Percentiles rank a stretch among this genome's conserved stretches.
Conservation (phyloP, 2,797 vertebrate genomes). For the Miichthys miiuy region DNA sequence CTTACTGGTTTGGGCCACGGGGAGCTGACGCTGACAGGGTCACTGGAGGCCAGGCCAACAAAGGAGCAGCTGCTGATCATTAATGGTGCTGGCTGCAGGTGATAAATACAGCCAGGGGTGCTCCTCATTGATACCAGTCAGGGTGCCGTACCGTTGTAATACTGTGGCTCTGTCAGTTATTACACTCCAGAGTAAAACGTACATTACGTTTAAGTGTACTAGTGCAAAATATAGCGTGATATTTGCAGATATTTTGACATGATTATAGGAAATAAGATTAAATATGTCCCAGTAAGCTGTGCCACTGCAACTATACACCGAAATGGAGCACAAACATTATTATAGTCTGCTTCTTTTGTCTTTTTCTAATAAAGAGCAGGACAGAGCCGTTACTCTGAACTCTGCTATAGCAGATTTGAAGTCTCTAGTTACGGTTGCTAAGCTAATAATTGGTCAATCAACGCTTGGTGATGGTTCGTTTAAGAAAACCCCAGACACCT, state of each 20-base stretch:
- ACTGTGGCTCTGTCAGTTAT: not conserved
- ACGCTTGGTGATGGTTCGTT: too few species aligned
- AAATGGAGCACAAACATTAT: not conserved
- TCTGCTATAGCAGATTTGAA: not conserved
- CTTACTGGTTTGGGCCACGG: conserved; percentile 12
- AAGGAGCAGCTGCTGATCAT: conserved; percentile 39
- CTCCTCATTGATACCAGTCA: not conserved
- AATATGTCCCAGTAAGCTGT: not conserved
- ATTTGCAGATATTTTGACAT: not conserved
- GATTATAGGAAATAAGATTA: not conserved
- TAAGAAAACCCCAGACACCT: too few species aligned
- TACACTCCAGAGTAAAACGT: not conserved
- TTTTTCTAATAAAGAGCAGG: not conserved
- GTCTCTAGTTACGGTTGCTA: too few species aligned
- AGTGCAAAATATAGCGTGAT: not conserved
- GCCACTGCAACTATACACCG: not conserved
- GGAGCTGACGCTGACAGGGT: conserved; percentile 13
- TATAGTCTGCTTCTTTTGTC: not conserved
- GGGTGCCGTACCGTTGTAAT: not conserved
- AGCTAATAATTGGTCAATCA: too few species aligned
- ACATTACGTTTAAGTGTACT: not conserved
- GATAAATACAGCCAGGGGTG: conserved; percentile 41
- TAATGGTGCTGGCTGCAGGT: conserved; percentile 34
- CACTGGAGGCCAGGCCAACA: conserved; percentile 7
- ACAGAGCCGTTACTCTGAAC: not conserved